Conservation (phyloP, 2,888 invertebrate species). For the Eristalinus sepulchralis region DNA sequence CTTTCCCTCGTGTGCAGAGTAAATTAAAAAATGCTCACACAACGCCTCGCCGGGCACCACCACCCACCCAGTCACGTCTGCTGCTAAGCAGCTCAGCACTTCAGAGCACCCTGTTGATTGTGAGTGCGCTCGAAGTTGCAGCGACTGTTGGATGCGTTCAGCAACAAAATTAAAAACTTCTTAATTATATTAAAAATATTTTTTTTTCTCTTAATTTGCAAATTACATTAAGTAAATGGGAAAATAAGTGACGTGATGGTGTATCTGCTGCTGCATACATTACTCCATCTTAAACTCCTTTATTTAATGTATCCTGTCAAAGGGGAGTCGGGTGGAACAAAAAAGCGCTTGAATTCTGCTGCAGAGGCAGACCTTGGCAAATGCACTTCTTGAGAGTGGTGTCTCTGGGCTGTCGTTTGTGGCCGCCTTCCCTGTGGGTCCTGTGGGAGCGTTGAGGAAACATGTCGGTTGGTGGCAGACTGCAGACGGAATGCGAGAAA, state of each 20-base stretch:
- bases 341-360: slow-evolving; percentile 8
- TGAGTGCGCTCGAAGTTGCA: slow-evolving; percentile 22
- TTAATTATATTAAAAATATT: slow-evolving; percentile 66
- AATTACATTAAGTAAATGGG: slow-evolving; percentile 71
- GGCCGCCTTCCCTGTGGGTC: slow-evolving; percentile 1
- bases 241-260: slow-evolving; percentile 68
- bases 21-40: slow-evolving; percentile 59
- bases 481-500: background rate
- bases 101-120: slow-evolving; percentile 59
- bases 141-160: slow-evolving; percentile 33
- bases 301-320: slow-evolving; percentile 49
- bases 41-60: slow-evolving; percentile 32
- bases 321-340: slow-evolving; percentile 7
- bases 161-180: slow-evolving; percentile 67
- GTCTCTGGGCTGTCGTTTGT: slow-evolving; percentile 53
- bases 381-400: slow-evolving; percentile 68
- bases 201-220: slow-evolving; percentile 67
- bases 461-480: background rate
- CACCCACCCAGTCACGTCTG: background rate
- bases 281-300: slow-evolving; percentile 60
- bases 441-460: background rate
- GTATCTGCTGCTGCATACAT: slow-evolving; percentile 54
- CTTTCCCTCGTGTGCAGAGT: slow-evolving; percentile 59
- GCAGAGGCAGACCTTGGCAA: slow-evolving; percentile 51
- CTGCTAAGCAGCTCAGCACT: slow-evolving; percentile 13